Evolutionary conservation across 2,113 vertebrate species (phyloP).

Genomic region (Calypte anna): DNA sequence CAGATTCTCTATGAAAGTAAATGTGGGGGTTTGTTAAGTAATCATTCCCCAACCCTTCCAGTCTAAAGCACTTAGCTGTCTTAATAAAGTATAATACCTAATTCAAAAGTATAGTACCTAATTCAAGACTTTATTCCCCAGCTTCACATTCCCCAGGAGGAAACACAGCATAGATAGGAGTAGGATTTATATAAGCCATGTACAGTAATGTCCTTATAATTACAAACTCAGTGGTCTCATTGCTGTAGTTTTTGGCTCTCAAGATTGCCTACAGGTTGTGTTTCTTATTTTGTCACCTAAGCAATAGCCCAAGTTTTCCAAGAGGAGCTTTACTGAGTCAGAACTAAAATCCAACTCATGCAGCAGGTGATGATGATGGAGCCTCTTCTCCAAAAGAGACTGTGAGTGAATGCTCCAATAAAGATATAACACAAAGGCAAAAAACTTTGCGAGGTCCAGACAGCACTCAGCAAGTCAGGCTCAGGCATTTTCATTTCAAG

Average conservation of each 20-base stretch:
- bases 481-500: background rate
- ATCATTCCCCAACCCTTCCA: background rate
- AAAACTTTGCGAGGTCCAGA: background rate
- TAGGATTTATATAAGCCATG: background rate
- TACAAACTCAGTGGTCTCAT: background rate
- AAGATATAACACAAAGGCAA: background rate
- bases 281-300: background rate
- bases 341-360: background rate
- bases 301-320: background rate
- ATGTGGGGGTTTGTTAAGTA: background rate
- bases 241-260: background rate
- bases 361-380: background rate
- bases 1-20: background rate
- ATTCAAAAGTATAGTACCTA: background rate
- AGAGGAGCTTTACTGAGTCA: background rate
- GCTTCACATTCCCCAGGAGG: background rate
- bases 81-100: background rate
- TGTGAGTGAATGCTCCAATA: background rate
- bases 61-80: background rate
- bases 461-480: background rate
- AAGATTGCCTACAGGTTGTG: background rate
- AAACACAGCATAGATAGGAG: background rate
- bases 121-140: background rate
- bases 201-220: background rate
- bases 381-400: background rate